phyloP scores from a whole-genome alignment of 2,797 vertebrate species.

The Epinephelus awoara region DNA sequence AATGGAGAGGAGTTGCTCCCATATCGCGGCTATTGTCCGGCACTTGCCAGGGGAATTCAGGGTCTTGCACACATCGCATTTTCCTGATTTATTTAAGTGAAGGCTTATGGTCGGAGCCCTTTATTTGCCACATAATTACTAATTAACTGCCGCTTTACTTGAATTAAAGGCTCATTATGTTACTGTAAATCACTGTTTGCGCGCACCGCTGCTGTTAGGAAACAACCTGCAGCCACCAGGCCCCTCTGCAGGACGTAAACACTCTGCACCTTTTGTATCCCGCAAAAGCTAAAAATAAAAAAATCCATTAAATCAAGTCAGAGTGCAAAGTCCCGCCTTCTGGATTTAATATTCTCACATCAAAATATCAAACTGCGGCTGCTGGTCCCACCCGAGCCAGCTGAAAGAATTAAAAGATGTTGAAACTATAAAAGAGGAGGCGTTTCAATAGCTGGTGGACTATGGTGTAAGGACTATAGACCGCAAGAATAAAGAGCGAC shows the following conservation, averaged over 20 bases:
- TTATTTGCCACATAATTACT: constrained; percentile 78
- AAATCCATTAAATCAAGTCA: background rate
- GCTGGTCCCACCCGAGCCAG: constrained; percentile 65
- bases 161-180: constrained; percentile 75
- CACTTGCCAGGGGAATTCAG: constrained; percentile 77
- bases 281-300: background rate
- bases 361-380: constrained; percentile 48
- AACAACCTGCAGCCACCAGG: constrained; percentile 25
- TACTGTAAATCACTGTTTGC: constrained; percentile 83
- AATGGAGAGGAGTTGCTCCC: constrained; percentile 87
- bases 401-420: constrained; percentile 85
- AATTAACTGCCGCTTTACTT: constrained; percentile 75
- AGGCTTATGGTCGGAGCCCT: constrained; percentile 73
- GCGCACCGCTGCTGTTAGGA: constrained; percentile 46
- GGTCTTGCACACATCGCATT: constrained; percentile 75
- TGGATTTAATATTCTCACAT: constrained; percentile 39
- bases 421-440: constrained; percentile 84
- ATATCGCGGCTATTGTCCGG: constrained; percentile 74
- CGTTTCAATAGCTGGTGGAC: constrained; percentile 83
- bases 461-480: constrained; percentile 80
- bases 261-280: background rate
- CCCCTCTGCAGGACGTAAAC: background rate
- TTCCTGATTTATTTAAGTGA: constrained; percentile 86
- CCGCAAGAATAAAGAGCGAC: constrained; percentile 87
- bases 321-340: background rate